Percentiles rank a stretch among this genome's conserved stretches.
Evolutionary conservation across 2,888 invertebrate genomes (phyloP).

Genomic region (Stictocephala bisonia): DNA sequence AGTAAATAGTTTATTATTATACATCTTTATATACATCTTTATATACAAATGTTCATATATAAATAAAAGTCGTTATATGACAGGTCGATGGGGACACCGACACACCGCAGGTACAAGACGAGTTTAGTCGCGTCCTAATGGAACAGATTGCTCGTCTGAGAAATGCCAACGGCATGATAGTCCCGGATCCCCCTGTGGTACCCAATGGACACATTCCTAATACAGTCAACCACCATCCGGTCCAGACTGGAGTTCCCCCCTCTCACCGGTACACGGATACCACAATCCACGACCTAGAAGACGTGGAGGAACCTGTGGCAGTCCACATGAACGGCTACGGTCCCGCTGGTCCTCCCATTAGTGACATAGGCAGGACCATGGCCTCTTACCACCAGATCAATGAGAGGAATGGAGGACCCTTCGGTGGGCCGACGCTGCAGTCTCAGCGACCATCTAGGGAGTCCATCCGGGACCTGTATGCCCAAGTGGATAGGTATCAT

Average conservation of each 20-base stretch:
- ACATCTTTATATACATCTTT: too few relatives aligned
- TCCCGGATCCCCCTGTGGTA: constrained; percentile 47
- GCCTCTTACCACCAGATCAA: constrained; percentile 50
- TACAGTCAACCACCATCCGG: neutral
- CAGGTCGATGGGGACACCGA: constrained; percentile 91
- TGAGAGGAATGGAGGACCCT: constrained; percentile 30
- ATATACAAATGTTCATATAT: too few relatives aligned
- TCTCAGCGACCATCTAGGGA: constrained; percentile 59
- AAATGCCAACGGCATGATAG: constrained; percentile 53
- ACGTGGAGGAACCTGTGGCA: constrained; percentile 50
- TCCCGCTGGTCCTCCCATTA: constrained; percentile 31
- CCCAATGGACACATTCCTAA: constrained; percentile 47
- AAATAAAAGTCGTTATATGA: too few relatives aligned
- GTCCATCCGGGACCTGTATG: constrained; percentile 64
- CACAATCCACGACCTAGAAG: constrained; percentile 58
- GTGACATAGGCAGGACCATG: constrained; percentile 52
- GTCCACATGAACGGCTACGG: constrained; percentile 52
- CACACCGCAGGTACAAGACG: constrained; percentile 78
- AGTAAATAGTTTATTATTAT: too few relatives aligned
- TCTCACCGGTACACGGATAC: constrained; percentile 45
- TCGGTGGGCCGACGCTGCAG: constrained; percentile 34
- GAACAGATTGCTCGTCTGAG: constrained; percentile 69
- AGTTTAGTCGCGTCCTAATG: constrained; percentile 77
- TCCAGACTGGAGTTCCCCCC: neutral
- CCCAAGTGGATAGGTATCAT: constrained; percentile 65